These are phyloP conservation scores for Silurus asotus DNA, from an alignment of 2,113 vertebrate species.

Conservation along the genomic window DNA sequence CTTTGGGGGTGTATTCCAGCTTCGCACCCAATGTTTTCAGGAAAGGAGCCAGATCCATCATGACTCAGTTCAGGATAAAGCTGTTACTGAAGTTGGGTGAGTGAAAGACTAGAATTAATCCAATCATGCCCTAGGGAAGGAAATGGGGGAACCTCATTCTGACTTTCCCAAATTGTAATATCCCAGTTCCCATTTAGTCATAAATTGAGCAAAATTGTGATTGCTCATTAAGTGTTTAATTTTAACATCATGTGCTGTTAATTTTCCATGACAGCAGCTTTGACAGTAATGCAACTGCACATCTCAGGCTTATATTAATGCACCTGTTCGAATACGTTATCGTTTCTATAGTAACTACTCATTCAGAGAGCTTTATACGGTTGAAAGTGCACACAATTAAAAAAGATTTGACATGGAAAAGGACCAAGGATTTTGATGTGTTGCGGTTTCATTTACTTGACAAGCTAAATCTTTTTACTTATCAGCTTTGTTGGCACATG, in stretches of 20 bases:
- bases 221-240: too few relatives aligned
- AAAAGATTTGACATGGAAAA: neutral
- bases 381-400: neutral
- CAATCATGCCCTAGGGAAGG: neutral
- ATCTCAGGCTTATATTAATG: neutral
- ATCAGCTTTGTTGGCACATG: neutral
- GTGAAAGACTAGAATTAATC: neutral
- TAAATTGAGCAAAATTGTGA: neutral
- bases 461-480: neutral
- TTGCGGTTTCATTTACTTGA: neutral
- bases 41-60: neutral
- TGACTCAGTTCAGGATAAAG: neutral
- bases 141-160: neutral
- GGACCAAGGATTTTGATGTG: neutral
- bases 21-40: neutral
- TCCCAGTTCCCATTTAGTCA: neutral
- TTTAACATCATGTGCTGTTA: neutral
- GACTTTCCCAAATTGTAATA: neutral
- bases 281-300: neutral
- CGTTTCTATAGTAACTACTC: neutral
- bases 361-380: neutral
- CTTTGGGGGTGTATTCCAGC: neutral
- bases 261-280: neutral
- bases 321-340: neutral
- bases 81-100: neutral